phyloP scores from a whole-genome alignment of 2,888 invertebrate genomes.

The Cantharis flavilabris region DNA sequence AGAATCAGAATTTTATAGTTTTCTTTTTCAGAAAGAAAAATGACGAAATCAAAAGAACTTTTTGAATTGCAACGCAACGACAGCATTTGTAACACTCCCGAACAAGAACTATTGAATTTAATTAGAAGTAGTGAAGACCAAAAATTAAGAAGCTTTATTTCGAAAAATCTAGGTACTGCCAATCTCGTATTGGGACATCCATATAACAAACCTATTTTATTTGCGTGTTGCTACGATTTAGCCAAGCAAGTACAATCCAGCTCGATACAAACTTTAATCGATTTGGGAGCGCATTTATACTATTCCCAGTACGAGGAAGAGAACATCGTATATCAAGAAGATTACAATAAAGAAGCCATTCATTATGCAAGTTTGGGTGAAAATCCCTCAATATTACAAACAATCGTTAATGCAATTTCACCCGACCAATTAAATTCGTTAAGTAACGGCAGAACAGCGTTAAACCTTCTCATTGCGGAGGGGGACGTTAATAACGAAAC shows the following conservation, averaged over 20 bases:
- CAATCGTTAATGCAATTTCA: slow-evolving; percentile 54
- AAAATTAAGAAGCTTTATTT: slow-evolving; percentile 60
- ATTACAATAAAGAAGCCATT: slow-evolving; percentile 62
- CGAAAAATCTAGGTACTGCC: slow-evolving; percentile 48
- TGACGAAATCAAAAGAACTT: slow-evolving; percentile 9
- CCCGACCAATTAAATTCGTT: slow-evolving; percentile 36
- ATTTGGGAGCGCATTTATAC: slow-evolving; percentile 66
- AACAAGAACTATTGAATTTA: slow-evolving; percentile 56
- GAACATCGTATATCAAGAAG: slow-evolving; percentile 40
- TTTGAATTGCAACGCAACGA: slow-evolving; percentile 38
- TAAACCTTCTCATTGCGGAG: slow-evolving; percentile 45
- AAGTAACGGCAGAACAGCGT: slow-evolving; percentile 45
- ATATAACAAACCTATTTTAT: slow-evolving; percentile 58
- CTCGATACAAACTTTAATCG: slow-evolving; percentile 63
- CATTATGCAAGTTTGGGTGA: slow-evolving; percentile 67
- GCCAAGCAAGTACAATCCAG: slow-evolving; percentile 61
- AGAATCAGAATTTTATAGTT: neutral
- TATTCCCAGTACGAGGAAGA: slow-evolving; percentile 56
- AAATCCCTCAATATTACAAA: slow-evolving; percentile 53
- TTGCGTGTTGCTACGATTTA: slow-evolving; percentile 61
- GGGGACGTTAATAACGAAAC: slow-evolving; percentile 45
- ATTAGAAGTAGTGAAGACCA: slow-evolving; percentile 59
- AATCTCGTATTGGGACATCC: slow-evolving; percentile 61
- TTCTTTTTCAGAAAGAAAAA: slow-evolving; percentile 9
- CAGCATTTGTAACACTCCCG: slow-evolving; percentile 47